Base-by-base conservation (phyloP, 2,797 vertebrate genomes). In the Odontamblyopus lacepedii region DNA sequence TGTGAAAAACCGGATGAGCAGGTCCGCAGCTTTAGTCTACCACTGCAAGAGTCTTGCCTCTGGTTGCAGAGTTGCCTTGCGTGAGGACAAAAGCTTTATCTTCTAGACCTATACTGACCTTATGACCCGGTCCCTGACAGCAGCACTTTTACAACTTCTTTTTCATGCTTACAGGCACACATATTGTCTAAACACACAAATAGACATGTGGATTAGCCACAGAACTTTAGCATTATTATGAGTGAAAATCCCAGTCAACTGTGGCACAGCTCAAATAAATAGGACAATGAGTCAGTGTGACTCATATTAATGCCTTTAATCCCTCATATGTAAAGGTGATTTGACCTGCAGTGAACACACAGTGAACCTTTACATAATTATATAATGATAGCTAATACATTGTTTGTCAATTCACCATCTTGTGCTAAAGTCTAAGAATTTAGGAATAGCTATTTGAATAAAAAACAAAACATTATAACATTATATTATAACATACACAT, bases 61-160 rank as follows among this genome's bases (percentile, higher is more conserved):
- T 80, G 75, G 84, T 85, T 85, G 79, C 74, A 79, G 48, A 70
- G 70, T 79, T 85, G 83, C 87, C 74, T 93, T 88, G 92, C 89
- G 92, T 94, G 93, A 92, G 91, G 89, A 92, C 85, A 81, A 86
- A 80, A 82, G 83, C 85, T 91, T 89, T 56, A 90, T 92, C 86
- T 89, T 78, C 70, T 15, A 69, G 73, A 77, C 71, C 73, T 72
- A 41, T 35, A 44, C 44, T 73, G 75, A 89, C 91, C 89, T 85
- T 74, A 73, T 80, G 75, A 89, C 84, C 87, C 79, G 84, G 74
- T 81, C 86, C 83, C 63, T 86, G 90, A 88, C 89, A 66, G 76
- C 30, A 3, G 61, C 60, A 71, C 66, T 81, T 85, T 89, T 76
- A 82, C 70, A 71, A 62, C 75, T 60, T 35, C 23, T 26, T 68